Base-by-base conservation (phyloP, 2,113 vertebrate species). In the Lates calcarifer region DNA sequence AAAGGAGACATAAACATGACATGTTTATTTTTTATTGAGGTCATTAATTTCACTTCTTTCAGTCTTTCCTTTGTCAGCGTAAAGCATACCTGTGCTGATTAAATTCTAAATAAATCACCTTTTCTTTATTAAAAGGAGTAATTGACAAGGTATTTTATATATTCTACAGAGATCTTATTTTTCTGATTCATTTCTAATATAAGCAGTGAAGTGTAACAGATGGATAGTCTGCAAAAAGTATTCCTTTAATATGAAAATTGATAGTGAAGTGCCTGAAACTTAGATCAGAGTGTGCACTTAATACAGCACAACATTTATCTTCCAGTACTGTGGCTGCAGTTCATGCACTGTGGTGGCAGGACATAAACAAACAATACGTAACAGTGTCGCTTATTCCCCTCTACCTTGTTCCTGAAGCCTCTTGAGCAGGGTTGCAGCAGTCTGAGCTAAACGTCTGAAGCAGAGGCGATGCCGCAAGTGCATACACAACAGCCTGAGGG, bases 401-500 rank as follows among this genome's bases (percentile, higher is more conserved):
- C 4, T 86, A 94, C 91, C 87, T 94, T 89, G 82, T 28, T 92
- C 85, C 81, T 94, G 92, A 81, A 96, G 87, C 45, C 79, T 91
- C 79, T 92, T 90, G 53, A 96, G 93, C 65, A 97, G 87, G 12
- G 73, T 77, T 58, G 95, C 90, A 0, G 95, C 95, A 4, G 85
- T 72, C 39, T 17, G 84, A 70, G 88, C 93, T 70, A 95, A 84
- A 2, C 90, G 77, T 10, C 96, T 92, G 66, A 86, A 93, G 39
- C 85, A 92, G 33, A 95, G 88, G 2, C 91, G 93, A 75, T 88
- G 94, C 5, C 75, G 87, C 83, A 98, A 77, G 82, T 96, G 93
- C 22, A 58, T 64, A 14, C 88, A 81, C 61, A 96, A 41, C 39
- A 91, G 80, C 17, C 83, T 83, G 45, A 97, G 94, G 74, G 86